A percentile compares a stretch with the other conserved stretches of the same genome.
Conservation (phyloP, 2,888 invertebrate genomes). For the Tetragonisca angustula region DNA sequence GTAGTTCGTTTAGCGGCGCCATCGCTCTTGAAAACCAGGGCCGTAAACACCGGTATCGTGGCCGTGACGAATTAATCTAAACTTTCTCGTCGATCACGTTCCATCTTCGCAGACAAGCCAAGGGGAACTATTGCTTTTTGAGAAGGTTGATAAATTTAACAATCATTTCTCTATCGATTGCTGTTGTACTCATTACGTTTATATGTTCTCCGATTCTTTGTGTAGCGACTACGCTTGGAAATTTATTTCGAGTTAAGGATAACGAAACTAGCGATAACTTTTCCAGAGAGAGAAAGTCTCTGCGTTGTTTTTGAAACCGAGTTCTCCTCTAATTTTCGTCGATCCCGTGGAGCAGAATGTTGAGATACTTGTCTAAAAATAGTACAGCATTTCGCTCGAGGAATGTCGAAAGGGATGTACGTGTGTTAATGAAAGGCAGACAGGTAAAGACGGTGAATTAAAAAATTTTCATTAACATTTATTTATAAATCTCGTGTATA, state of each 20-base stretch:
- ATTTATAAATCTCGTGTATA: slow-evolving; percentile 59
- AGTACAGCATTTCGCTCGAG: neutral
- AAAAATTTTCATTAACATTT: slow-evolving; percentile 50
- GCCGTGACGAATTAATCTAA: neutral
- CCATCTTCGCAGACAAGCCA: too few species aligned
- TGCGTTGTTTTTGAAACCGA: neutral
- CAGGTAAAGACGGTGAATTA: neutral
- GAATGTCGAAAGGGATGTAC: slow-evolving; percentile 1
- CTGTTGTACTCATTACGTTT: too few species aligned
- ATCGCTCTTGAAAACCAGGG: slow-evolving; percentile 51
- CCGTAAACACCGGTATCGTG: slow-evolving; percentile 11
- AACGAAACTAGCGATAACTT: neutral
- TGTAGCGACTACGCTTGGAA: too few species aligned
- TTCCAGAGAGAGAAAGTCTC: neutral
- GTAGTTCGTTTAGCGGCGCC: slow-evolving; percentile 54
- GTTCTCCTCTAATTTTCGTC: neutral
- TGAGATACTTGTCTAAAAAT: slow-evolving; percentile 12
- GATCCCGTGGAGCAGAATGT: neutral
- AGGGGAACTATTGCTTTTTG: too few species aligned
- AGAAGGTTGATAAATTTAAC: too few species aligned
- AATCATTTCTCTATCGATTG: too few species aligned
- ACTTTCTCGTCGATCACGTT: neutral
- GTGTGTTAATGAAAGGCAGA: neutral
- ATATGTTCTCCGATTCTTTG: too few species aligned
- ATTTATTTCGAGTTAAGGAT: neutral